Base-by-base conservation (phyloP, 2,888 invertebrate genomes). In the Tortrix viridana region DNA sequence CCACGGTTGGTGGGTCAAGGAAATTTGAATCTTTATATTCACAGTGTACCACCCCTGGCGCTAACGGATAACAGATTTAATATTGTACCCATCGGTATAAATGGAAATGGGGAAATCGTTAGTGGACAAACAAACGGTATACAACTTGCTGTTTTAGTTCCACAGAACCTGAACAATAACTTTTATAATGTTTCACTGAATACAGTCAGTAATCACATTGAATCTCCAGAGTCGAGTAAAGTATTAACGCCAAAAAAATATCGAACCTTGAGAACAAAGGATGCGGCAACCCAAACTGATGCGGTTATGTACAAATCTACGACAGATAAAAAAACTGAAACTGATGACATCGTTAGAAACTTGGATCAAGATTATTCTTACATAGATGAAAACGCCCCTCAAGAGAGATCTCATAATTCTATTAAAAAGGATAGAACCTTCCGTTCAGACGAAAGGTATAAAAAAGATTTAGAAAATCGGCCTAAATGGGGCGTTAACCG, bases 401-500 rank as follows among this genome's bases (percentile, higher is more conserved):
- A 90, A 72, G 91, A 92, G 69, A 86, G 81, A 70, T 79, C 89
- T 67, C 93, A 93, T 57, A 91, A 81, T 65, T 85, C 84, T 57
- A 75, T 85, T 38, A 93, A 93, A 79, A 94, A 93, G 79, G 93
- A 93, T 65, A 85, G 92, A 65, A 83, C 93, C 20, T 87, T 92
- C 58, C 85, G 93, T 60, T 92, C 93, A 6, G 93, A 93, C 68
- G 93, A 93, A 73, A 83, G 93, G 62, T 90, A 81, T 62, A 92
- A 93, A 80, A 93, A 94, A 84, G 89, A 91, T 74, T 87, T 94
- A 73, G 94, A 94, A 77, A 94, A 94, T 81, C 92, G 96, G 62
- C 95, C 95, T 12, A 94, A 96, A 85, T 95, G 96, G 96, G 94
- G 95, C 46, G 96, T 94, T 1, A 96, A 95, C 73, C 92, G 95